Conservation (phyloP, 1,140 invertebrate species). For the Augochlora pura region DNA sequence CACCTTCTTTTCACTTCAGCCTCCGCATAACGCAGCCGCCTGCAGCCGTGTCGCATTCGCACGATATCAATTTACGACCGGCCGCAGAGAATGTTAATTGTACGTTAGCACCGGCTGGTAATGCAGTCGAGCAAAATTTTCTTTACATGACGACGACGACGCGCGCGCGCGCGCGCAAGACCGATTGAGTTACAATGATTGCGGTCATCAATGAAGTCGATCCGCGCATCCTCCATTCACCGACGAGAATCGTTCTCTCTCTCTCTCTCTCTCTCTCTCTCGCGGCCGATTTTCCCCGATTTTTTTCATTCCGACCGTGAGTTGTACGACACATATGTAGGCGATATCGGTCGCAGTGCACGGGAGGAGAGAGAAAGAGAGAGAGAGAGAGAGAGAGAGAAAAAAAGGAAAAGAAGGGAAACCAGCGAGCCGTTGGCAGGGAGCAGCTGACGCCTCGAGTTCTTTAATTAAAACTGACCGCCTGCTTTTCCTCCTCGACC, state of each 20-base stretch:
- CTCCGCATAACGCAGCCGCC: not conserved
- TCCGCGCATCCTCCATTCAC: too few relatives aligned
- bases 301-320: constrained; percentile 39
- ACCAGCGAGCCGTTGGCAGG: constrained; percentile 64
- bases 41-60: not conserved
- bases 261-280: not conserved
- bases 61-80: not conserved
- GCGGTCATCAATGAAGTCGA: constrained; percentile 1
- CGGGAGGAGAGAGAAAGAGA: constrained; percentile 37
- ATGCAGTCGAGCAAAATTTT: not conserved
- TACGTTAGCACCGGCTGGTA: not conserved
- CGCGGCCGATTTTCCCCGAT: constrained; percentile 20
- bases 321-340: constrained; percentile 60
- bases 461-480: constrained; percentile 78
- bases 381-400: constrained; percentile 37
- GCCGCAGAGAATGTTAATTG: not conserved
- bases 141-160: not conserved
- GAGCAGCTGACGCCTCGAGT: constrained; percentile 75
- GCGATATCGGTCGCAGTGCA: constrained; percentile 66
- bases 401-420: constrained; percentile 58
- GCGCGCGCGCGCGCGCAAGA: not conserved
- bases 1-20: not conserved
- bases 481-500: constrained; percentile 71
- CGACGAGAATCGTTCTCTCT: constrained; percentile 6
- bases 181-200: not conserved